Evolutionary conservation across 2,797 vertebrate genomes (phyloP).

Genomic region (Acropternis orthonyx): DNA sequence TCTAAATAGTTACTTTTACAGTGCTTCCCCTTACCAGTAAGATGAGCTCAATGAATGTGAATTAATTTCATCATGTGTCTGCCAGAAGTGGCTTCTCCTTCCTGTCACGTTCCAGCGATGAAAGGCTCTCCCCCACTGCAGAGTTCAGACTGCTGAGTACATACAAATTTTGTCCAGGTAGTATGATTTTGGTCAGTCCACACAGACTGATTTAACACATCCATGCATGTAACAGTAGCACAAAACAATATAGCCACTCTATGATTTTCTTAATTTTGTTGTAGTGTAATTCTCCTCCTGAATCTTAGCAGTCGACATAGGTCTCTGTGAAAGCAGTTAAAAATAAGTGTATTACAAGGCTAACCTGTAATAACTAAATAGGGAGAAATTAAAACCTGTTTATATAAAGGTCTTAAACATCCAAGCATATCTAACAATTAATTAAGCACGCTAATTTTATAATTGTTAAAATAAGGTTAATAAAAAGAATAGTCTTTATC

Average conservation of each 20-base stretch:
- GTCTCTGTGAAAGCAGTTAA: neutral
- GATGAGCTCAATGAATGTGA: neutral
- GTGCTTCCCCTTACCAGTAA: neutral
- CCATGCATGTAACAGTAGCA: neutral
- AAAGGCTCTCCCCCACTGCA: neutral
- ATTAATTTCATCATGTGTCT: constrained; percentile 7
- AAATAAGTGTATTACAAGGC: neutral
- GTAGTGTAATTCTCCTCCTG: neutral
- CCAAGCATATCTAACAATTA: neutral
- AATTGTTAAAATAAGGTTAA: neutral
- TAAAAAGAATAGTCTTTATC: neutral
- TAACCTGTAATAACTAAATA: neutral
- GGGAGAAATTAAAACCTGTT: neutral
- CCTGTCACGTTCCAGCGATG: neutral
- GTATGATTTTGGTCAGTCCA: neutral
- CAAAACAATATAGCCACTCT: neutral
- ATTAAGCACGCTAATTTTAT: neutral
- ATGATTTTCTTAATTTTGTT: neutral
- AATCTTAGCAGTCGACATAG: neutral
- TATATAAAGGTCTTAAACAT: neutral
- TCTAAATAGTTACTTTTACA: neutral
- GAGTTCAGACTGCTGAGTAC: neutral
- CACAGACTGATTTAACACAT: neutral
- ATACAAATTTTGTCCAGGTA: neutral
- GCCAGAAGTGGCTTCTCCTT: constrained; percentile 28